Evolutionary conservation across 1,140 invertebrate species (phyloP).

Genomic region (Ridgeia piscesae): DNA sequence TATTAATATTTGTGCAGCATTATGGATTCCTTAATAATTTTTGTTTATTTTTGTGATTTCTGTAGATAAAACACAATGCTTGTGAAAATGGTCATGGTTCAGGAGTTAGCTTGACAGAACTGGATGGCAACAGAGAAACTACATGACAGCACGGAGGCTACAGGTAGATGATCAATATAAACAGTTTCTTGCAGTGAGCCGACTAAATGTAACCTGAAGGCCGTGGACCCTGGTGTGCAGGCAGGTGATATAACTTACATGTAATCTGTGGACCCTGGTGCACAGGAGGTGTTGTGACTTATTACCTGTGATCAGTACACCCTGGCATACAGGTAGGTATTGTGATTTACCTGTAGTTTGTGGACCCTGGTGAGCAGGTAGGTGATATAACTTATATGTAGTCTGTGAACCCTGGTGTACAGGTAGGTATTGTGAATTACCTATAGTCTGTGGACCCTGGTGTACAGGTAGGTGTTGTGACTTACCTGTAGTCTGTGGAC

Average conservation of each 20-base stretch:
- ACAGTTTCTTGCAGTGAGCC: neutral
- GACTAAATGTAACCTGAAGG: slow-evolving; percentile 58
- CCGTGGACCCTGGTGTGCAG: slow-evolving; percentile 72
- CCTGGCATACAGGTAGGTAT: slow-evolving; percentile 70
- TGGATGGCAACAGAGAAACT: neutral
- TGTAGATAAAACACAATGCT: too few relatives aligned
- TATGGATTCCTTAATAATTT: too few relatives aligned
- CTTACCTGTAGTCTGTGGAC: slow-evolving; percentile 67
- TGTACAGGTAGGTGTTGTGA: slow-evolving; percentile 69
- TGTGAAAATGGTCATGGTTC: too few relatives aligned
- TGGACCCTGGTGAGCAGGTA: slow-evolving; percentile 73
- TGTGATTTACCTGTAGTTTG: slow-evolving; percentile 64
- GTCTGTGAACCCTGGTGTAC: slow-evolving; percentile 70
- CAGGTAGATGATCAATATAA: neutral
- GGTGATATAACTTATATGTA: slow-evolving; percentile 63
- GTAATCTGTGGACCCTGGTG: slow-evolving; percentile 69
- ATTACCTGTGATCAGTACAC: slow-evolving; percentile 69
- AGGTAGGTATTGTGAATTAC: slow-evolving; percentile 66
- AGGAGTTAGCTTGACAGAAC: too few relatives aligned
- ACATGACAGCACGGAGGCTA: neutral
- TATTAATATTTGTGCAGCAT: too few relatives aligned
- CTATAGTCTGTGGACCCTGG: slow-evolving; percentile 70
- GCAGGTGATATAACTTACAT: slow-evolving; percentile 63
- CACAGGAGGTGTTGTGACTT: slow-evolving; percentile 68
- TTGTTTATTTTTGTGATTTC: too few relatives aligned